A percentile compares a stretch with the other conserved stretches of the same genome.
Evolutionary conservation across 2,888 invertebrate genomes (phyloP).

Genomic region (Drosophila kuntzei): DNA sequence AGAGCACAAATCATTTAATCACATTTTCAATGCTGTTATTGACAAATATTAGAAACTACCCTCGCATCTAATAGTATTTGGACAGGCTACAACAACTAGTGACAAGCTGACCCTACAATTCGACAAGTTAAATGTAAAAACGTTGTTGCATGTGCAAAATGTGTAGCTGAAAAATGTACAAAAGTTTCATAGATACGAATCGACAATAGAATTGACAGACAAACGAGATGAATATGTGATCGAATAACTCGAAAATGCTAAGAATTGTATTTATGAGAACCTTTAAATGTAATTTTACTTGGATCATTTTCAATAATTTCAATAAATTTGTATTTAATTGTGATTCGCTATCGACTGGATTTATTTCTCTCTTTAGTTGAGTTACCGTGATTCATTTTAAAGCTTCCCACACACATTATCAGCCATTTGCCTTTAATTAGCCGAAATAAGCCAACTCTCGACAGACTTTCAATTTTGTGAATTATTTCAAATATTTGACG

Average conservation of each 20-base stretch:
- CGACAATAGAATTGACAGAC: conserved; percentile 7
- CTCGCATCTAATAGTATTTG: conserved; percentile 26
- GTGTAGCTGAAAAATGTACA: conserved; percentile 23
- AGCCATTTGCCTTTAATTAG: conserved; percentile 44
- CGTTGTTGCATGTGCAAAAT: conserved; percentile 28
- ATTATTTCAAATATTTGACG: conserved; percentile 76
- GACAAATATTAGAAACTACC: not conserved
- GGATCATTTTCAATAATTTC: too few species aligned
- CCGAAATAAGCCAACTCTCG: conserved; percentile 42
- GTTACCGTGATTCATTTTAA: not conserved
- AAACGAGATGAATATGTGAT: not conserved
- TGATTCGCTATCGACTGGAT: not conserved
- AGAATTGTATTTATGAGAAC: not conserved
- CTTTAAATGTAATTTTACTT: too few species aligned
- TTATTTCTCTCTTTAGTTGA: not conserved
- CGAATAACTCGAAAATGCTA: not conserved
- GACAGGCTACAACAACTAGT: conserved; percentile 22
- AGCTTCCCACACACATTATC: conserved; percentile 11
- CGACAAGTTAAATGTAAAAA: conserved; percentile 38
- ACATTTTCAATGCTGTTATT: not conserved
- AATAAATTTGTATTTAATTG: too few species aligned
- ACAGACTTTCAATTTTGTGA: conserved; percentile 53
- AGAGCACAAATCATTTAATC: not conserved
- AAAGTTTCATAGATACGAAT: conserved; percentile 3
- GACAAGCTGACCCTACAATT: conserved; percentile 31